Conservation (phyloP, 2,888 invertebrate species). For the Melangyna quadrimaculata region DNA sequence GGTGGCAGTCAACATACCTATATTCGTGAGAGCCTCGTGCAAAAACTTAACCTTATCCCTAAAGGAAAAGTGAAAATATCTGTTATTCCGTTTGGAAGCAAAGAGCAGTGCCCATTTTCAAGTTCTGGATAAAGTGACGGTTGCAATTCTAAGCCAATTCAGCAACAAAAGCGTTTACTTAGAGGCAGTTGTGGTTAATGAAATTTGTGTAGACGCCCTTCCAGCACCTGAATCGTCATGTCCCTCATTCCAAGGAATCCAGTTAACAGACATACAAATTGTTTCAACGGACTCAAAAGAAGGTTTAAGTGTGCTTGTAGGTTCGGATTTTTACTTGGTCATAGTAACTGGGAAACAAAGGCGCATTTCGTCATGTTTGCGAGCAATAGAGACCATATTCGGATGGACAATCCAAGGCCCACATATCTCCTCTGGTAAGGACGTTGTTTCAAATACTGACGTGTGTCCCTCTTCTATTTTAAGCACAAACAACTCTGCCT, state of each 20-base stretch:
- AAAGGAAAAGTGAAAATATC: not conserved
- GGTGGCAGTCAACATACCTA: slow-evolving; percentile 27
- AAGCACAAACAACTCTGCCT: slow-evolving; percentile 5
- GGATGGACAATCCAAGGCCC: not conserved
- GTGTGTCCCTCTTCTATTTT: not conserved
- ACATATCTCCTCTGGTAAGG: slow-evolving; percentile 6
- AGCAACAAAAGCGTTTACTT: slow-evolving; percentile 22
- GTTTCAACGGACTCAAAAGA: slow-evolving; percentile 1
- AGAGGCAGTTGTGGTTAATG: slow-evolving; percentile 14
- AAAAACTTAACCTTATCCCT: slow-evolving; percentile 5
- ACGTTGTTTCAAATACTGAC: not conserved
- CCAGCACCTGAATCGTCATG: slow-evolving; percentile 12
- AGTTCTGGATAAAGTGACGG: not conserved
- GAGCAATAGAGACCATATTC: not conserved
- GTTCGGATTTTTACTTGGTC: slow-evolving; percentile 24
- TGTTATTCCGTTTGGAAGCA: slow-evolving; percentile 14
- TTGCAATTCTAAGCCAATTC: slow-evolving; percentile 12
- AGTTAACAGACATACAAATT: not conserved
- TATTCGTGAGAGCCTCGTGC: slow-evolving; percentile 8
- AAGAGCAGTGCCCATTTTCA: not conserved
- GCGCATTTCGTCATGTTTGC: not conserved
- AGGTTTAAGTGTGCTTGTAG: no score
- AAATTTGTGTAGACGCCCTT: slow-evolving; percentile 14
- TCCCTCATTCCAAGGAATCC: slow-evolving; percentile 7
- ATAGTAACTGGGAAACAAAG: slow-evolving; percentile 24